phyloP scores from a whole-genome alignment of 2,888 invertebrate genomes.

The Brachyopa scutellaris region DNA sequence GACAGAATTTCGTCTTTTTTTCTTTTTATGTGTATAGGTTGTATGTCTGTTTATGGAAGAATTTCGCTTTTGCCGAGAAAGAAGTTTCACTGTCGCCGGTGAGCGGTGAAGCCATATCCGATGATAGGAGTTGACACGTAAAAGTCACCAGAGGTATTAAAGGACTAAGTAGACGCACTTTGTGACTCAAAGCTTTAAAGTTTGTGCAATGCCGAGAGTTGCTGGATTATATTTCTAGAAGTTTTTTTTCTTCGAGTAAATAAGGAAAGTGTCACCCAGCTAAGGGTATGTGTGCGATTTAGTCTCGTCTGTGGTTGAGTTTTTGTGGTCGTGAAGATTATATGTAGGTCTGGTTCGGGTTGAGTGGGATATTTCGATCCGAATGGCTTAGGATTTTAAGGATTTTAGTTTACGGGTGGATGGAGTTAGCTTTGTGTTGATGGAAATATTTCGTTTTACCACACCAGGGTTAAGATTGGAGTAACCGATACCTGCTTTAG shows the following conservation, averaged over 20 bases:
- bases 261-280: conserved; percentile 8
- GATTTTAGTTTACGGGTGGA: not conserved
- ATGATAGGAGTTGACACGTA: conserved; percentile 66
- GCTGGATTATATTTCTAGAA: conserved; percentile 36
- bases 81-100: conserved; percentile 4
- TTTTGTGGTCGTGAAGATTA: not conserved
- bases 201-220: conserved; percentile 40
- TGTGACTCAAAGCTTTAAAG: conserved; percentile 60
- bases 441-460: too few relatives aligned
- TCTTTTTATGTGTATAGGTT: conserved; percentile 8
- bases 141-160: conserved; percentile 60
- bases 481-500: too few relatives aligned
- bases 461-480: too few relatives aligned
- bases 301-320: conserved; percentile 48
- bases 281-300: conserved; percentile 42
- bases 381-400: not conserved
- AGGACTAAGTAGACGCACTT: conserved; percentile 57
- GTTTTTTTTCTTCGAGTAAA: not conserved
- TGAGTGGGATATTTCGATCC: not conserved
- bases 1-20: conserved; percentile 49
- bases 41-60: conserved; percentile 11
- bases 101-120: conserved; percentile 60
- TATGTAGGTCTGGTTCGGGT: not conserved
- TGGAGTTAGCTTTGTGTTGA: not conserved
- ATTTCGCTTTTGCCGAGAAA: conserved; percentile 20